Base-by-base conservation (phyloP, 1,140 invertebrate species). In the Mylabris phalerata region DNA sequence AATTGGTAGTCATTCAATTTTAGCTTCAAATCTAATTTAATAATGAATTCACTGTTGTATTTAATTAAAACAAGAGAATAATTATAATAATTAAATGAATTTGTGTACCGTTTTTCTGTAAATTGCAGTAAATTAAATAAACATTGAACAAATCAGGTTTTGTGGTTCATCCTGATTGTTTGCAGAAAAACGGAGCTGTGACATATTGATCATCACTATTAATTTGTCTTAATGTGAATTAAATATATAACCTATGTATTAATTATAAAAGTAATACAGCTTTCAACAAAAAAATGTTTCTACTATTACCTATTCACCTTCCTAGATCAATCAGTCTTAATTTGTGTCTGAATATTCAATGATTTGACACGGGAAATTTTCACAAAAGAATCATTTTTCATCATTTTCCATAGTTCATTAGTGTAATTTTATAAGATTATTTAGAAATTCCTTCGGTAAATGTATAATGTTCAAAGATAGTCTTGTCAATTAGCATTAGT, bases 201-300 rank as follows among this genome's bases (percentile, higher is more conserved):
- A 32, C 32, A 32, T 32, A 32, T 42, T 51, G 49, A 50, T 46
- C 49, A 58, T 59, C 50, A 46, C 50, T 45, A 52, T 52, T 59
- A 48, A 51, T 59, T 59, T 59, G 52, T 51, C 57, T 59, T 43
- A 59, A 59, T 59, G 57, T 59, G 57, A 59, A 59, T 52, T 59
- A 59, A 48, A 59, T 47, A 59, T 49, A 52, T 59, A 59, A 54
- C 57, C 57, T 52, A 40, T 59, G 57, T 59, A 59, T 59, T 45
- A 59, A 47, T 52, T 51, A 52, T 52, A 46, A 59, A 51, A 51
- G 46, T 47, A 57, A 57, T 59, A 59, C 51, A 59, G 57, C 57
- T 59, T 59, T 52, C 57, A 59, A 52, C 38, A 59, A 46, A 59
- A 19, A 13, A 38, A 13, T 39, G 3, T 2, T 27, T n/a, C 11